Evolutionary conservation across 2,113 vertebrate genomes (phyloP).

Genomic region (Colinus virginianus): DNA sequence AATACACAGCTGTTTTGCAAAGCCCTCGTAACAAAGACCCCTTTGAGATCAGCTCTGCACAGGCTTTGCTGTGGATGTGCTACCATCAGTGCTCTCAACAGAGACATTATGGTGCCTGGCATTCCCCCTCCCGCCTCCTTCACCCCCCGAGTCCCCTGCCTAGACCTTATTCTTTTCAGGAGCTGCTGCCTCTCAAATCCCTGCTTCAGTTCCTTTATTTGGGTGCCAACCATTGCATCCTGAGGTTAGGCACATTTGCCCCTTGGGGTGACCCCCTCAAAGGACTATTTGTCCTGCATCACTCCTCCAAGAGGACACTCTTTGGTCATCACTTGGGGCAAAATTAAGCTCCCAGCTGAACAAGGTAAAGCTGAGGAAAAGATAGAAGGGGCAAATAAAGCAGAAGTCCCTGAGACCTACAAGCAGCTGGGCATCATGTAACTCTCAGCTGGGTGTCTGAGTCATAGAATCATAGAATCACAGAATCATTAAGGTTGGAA

Average conservation of each 20-base stretch:
- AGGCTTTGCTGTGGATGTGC: not conserved
- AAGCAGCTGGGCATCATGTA: not conserved
- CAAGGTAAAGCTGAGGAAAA: not conserved
- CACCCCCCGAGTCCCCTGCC: not conserved
- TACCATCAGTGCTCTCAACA: constrained; percentile 30
- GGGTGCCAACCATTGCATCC: not conserved
- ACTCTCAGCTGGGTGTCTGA: not conserved
- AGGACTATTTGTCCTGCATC: not conserved
- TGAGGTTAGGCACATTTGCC: not conserved
- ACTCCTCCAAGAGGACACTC: not conserved
- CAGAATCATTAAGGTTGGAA: no score
- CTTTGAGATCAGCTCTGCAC: constrained; percentile 36
- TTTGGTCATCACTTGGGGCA: not conserved
- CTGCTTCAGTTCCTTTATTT: not conserved
- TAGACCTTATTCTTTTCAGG: constrained; percentile 20
- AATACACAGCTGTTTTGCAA: constrained; percentile 52
- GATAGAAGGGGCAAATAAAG: not conserved
- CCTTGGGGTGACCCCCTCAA: not conserved
- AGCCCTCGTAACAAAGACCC: constrained; percentile 12
- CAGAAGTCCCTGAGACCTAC: not conserved
- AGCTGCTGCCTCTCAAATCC: not conserved
- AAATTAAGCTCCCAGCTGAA: not conserved
- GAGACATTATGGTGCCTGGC: constrained; percentile 41
- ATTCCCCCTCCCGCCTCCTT: not conserved
- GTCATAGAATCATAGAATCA: no score